phyloP scores from a whole-genome alignment of 1,140 invertebrate species.

The Drosophila novamexicana region DNA sequence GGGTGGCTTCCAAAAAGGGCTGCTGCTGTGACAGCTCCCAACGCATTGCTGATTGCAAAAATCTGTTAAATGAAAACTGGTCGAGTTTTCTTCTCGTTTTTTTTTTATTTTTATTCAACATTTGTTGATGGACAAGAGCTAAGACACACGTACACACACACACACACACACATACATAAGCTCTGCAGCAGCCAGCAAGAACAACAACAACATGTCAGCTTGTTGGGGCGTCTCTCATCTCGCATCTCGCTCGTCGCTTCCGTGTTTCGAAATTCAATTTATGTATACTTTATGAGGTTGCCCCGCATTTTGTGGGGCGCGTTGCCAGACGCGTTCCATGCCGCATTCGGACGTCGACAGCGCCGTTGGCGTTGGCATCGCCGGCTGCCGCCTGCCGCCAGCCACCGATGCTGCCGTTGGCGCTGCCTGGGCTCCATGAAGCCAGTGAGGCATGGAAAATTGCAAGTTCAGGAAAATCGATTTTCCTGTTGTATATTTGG shows the following conservation, averaged over 20 bases:
- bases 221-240: slow-evolving; percentile 46
- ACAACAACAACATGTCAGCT: slow-evolving; percentile 35
- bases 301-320: slow-evolving; percentile 31
- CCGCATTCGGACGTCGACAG: slow-evolving; percentile 31
- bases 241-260: slow-evolving; percentile 51
- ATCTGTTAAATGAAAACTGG: slow-evolving; percentile 71
- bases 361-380: slow-evolving; percentile 16
- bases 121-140: slow-evolving; percentile 38
- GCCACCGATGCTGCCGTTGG: slow-evolving; percentile 6
- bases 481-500: slow-evolving; percentile 67
- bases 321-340: slow-evolving; percentile 44
- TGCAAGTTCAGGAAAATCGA: slow-evolving; percentile 79
- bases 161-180: slow-evolving; percentile 26
- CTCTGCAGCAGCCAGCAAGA: slow-evolving; percentile 44
- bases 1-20: slow-evolving; percentile 31
- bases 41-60: slow-evolving; percentile 52
- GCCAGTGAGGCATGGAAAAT: slow-evolving; percentile 73
- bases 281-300: slow-evolving; percentile 76
- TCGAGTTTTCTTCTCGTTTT: slow-evolving; percentile 25
- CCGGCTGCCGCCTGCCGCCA: slow-evolving; percentile 14
- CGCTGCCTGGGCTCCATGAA: slow-evolving; percentile 39
- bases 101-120: slow-evolving; percentile 39
- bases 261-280: slow-evolving; percentile 81
- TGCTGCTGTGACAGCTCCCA: slow-evolving; percentile 53
- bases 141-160: slow-evolving; percentile 2